Percentiles rank a stretch among this genome's conserved stretches.
Conservation (phyloP, 2,113 vertebrate genomes). For the Caranx melampygus region DNA sequence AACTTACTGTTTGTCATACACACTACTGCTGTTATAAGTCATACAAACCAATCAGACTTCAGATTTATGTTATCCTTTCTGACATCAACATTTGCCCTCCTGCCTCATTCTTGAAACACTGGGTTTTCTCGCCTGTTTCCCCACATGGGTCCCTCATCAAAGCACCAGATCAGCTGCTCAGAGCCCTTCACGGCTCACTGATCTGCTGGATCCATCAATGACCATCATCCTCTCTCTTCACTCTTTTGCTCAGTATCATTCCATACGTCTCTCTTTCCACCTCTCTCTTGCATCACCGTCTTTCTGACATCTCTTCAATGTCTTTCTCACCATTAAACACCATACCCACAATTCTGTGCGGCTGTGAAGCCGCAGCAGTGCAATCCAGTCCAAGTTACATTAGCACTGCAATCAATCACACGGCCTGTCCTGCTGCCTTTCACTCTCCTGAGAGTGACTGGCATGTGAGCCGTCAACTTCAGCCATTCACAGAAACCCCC, state of each 20-base stretch:
- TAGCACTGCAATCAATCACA: slow-evolving; percentile 76
- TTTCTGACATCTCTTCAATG: slow-evolving; percentile 1
- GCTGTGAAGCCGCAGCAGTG: slow-evolving; percentile 45
- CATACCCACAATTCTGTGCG: slow-evolving; percentile 52
- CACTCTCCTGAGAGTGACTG: slow-evolving; percentile 44
- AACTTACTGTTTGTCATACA: slow-evolving; percentile 26
- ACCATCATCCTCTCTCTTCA: slow-evolving; percentile 38
- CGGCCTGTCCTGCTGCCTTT: slow-evolving; percentile 37
- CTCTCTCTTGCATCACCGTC: slow-evolving; percentile 11
- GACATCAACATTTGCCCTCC: slow-evolving; percentile 10
- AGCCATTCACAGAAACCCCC: slow-evolving; percentile 36
- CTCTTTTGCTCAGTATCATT: neutral
- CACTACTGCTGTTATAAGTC: slow-evolving; percentile 12
- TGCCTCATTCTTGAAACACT: slow-evolving; percentile 17
- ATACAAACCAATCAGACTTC: slow-evolving; percentile 8
- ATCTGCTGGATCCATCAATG: slow-evolving; percentile 61
- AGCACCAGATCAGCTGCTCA: slow-evolving; percentile 35
- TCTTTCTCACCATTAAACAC: slow-evolving; percentile 46
- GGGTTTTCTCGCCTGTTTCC: slow-evolving; percentile 8
- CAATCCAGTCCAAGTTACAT: slow-evolving; percentile 69
- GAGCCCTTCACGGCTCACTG: slow-evolving; percentile 70
- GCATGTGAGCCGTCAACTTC: slow-evolving; percentile 39
- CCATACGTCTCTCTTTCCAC: slow-evolving; percentile 18
- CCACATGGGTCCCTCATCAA: slow-evolving; percentile 40
- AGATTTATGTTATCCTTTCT: slow-evolving; percentile 23